phyloP scores from a whole-genome alignment of 2,797 vertebrate species.

The Pampus argenteus region DNA sequence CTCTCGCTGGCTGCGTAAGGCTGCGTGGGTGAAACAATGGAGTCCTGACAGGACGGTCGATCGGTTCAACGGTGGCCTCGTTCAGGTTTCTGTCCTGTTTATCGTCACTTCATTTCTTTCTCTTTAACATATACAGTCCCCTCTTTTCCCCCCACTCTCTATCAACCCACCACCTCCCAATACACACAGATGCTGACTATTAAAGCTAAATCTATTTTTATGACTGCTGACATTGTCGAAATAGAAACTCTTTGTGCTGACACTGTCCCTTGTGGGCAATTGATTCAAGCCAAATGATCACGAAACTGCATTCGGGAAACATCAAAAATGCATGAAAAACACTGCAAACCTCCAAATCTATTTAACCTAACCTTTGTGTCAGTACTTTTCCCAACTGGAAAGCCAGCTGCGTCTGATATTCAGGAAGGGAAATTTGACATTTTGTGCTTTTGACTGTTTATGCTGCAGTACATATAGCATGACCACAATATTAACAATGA shows the following conservation, averaged over 20 bases:
- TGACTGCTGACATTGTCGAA: slow-evolving; percentile 46
- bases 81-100: not conserved
- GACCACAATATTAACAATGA: slow-evolving; percentile 5
- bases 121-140: not conserved
- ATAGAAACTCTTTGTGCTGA: slow-evolving; percentile 53
- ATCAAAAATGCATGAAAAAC: slow-evolving; percentile 26
- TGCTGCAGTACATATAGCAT: slow-evolving; percentile 22
- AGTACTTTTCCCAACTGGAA: not conserved
- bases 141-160: not conserved
- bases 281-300: slow-evolving; percentile 38
- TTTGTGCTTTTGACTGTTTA: slow-evolving; percentile 38
- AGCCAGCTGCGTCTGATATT: not conserved
- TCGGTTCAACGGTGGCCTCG: slow-evolving; percentile 32
- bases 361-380: slow-evolving; percentile 1
- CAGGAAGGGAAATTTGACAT: slow-evolving; percentile 11
- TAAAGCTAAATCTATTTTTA: slow-evolving; percentile 41
- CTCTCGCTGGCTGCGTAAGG: slow-evolving; percentile 9
- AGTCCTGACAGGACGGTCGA: slow-evolving; percentile 3
- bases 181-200: slow-evolving; percentile 46
- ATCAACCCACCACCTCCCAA: not conserved
- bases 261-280: slow-evolving; percentile 25
- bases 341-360: slow-evolving; percentile 13
- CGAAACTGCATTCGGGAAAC: slow-evolving; percentile 26
- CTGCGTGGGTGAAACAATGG: slow-evolving; percentile 44
- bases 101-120: slow-evolving; percentile 11